Evolutionary conservation across 2,888 invertebrate species (phyloP).

Genomic region (Spatulosminthurus flaviceps): DNA sequence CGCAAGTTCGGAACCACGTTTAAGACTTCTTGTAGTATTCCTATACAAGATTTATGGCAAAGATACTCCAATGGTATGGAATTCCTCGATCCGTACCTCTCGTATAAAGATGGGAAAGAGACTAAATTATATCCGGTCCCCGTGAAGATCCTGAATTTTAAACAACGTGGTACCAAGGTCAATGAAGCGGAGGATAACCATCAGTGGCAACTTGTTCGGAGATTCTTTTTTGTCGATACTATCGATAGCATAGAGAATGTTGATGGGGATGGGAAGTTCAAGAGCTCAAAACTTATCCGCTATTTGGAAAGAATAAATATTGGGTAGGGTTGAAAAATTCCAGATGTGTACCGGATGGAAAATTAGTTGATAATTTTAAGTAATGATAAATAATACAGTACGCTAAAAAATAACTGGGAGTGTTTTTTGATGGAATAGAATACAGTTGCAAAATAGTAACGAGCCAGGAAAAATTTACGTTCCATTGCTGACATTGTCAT

Average conservation of each 20-base stretch:
- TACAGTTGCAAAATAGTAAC: slow-evolving; percentile 59
- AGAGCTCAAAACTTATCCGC: slow-evolving; percentile 46
- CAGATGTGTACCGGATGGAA: slow-evolving; percentile 10
- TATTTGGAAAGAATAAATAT: slow-evolving; percentile 55
- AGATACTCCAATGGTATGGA: slow-evolving; percentile 65
- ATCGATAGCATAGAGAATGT: slow-evolving; percentile 66
- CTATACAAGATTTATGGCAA: slow-evolving; percentile 55
- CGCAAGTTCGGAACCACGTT: slow-evolving; percentile 60
- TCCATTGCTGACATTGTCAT: slow-evolving; percentile 58
- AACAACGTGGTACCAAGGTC: slow-evolving; percentile 66
- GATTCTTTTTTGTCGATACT: slow-evolving; percentile 76
- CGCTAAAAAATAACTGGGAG: too few relatives aligned
- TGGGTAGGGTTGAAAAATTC: slow-evolving; percentile 45
- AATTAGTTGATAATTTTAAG: too few relatives aligned
- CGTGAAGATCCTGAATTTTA: slow-evolving; percentile 69
- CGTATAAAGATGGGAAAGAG: slow-evolving; percentile 67
- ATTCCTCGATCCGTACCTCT: slow-evolving; percentile 71
- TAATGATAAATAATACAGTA: too few relatives aligned
- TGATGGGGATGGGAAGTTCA: slow-evolving; percentile 19
- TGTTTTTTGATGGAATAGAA: slow-evolving; percentile 44
- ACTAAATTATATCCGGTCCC: slow-evolving; percentile 70
- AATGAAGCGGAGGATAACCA: slow-evolving; percentile 68
- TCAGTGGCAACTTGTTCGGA: slow-evolving; percentile 74
- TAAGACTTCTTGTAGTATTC: slow-evolving; percentile 53
- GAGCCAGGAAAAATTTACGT: slow-evolving; percentile 61